Evolutionary conservation across 2,113 vertebrate species (phyloP).

Genomic region (Lepus americanus): DNA sequence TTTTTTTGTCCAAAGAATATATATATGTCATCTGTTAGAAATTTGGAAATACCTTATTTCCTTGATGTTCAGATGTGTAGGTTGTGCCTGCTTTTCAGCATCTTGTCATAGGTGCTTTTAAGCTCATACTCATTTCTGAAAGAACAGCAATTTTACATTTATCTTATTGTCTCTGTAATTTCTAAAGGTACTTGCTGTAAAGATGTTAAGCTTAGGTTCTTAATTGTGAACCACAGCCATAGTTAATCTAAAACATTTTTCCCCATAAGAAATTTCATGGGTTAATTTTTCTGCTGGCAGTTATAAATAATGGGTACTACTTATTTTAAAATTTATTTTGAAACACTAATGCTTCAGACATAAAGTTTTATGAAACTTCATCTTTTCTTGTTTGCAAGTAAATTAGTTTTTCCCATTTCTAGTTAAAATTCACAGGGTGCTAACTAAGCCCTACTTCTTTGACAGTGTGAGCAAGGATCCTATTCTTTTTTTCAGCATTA

Average conservation of each 20-base stretch:
- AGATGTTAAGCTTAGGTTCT: conserved; percentile 3
- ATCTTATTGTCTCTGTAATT: conserved; percentile 31
- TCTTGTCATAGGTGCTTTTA: conserved; percentile 29
- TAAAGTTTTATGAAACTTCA: conserved; percentile 32
- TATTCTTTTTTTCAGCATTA: not conserved
- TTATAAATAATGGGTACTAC: not conserved
- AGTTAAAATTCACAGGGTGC: conserved; percentile 20
- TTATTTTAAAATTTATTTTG: conserved; percentile 46
- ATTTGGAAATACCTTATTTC: conserved; percentile 75
- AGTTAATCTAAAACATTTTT: conserved; percentile 31
- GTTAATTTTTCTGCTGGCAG: not conserved
- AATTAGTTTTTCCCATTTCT: conserved; percentile 34
- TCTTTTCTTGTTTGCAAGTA: conserved; percentile 52
- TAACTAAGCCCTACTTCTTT: not conserved
- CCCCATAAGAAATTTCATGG: not conserved
- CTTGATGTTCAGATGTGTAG: conserved; percentile 61
- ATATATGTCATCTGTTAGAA: conserved; percentile 68
- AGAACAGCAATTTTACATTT: conserved; percentile 32
- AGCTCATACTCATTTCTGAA: conserved; percentile 51
- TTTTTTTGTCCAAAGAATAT: conserved; percentile 76
- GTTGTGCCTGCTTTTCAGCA: conserved; percentile 56
- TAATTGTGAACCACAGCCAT: not conserved
- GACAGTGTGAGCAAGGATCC: conserved; percentile 12
- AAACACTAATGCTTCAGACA: conserved; percentile 50
- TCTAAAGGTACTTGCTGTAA: conserved; percentile 42